Percentiles rank a stretch among this genome's conserved stretches.
Evolutionary conservation across 2,888 invertebrate species (phyloP).

Genomic region (Amiota mariae): DNA sequence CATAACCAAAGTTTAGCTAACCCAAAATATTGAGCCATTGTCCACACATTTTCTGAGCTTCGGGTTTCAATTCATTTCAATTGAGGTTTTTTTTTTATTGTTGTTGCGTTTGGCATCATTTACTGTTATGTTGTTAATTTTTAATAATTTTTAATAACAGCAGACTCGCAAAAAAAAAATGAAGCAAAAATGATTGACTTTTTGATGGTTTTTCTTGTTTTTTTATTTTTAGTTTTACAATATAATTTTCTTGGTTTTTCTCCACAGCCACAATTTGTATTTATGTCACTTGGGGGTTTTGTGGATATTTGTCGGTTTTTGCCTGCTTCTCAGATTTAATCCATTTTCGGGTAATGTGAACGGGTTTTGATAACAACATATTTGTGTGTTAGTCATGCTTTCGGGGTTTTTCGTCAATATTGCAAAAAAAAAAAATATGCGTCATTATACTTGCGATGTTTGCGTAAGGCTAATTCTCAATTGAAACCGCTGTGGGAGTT

Average conservation of each 20-base stretch:
- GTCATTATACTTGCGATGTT: too few species aligned
- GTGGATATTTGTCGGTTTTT: slow-evolving; percentile 30
- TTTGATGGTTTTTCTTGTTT: slow-evolving; percentile 45
- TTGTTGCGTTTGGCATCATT: slow-evolving; percentile 25
- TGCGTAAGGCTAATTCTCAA: too few species aligned
- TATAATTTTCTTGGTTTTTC: too few species aligned
- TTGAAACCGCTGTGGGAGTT: too few species aligned
- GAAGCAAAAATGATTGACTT: background rate
- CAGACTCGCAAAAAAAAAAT: slow-evolving; percentile 39
- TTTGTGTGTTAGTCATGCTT: too few species aligned
- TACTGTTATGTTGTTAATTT: slow-evolving; percentile 54
- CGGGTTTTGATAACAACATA: too few species aligned
- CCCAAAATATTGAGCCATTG: slow-evolving; percentile 44
- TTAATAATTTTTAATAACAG: slow-evolving; percentile 61
- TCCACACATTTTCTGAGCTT: slow-evolving; percentile 37
- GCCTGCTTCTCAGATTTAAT: slow-evolving; percentile 45
- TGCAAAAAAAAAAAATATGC: too few species aligned
- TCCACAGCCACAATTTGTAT: slow-evolving; percentile 31
- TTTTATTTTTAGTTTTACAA: slow-evolving; percentile 41
- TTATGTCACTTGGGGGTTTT: slow-evolving; percentile 55
- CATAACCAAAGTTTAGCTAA: background rate
- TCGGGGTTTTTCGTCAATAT: too few species aligned
- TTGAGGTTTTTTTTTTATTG: background rate
- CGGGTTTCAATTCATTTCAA: slow-evolving; percentile 18
- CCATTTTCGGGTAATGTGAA: slow-evolving; percentile 15